These are phyloP conservation scores for Prenolepis imparis DNA, from an alignment of 2,888 invertebrate species.

Conservation along the genomic window DNA sequence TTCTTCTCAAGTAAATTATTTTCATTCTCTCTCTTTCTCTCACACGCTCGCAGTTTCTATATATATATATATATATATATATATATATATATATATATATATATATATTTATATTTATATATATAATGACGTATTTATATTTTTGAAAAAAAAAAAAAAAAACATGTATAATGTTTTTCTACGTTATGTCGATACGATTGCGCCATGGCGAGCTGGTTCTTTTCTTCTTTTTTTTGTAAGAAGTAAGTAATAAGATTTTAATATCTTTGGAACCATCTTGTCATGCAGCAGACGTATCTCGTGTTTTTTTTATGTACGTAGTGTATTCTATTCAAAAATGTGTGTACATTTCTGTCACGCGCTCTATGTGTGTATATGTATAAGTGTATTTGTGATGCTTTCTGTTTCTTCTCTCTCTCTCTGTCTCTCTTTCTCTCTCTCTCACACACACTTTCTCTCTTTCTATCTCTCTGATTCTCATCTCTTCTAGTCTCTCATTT, in stretches of 20 bases:
- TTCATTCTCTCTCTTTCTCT: constrained; percentile 51
- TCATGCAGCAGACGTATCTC: constrained; percentile 74
- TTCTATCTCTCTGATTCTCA: neutral
- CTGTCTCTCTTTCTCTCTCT: constrained; percentile 6
- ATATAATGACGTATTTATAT: constrained; percentile 82
- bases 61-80: constrained; percentile 72
- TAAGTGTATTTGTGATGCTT: constrained; percentile 75
- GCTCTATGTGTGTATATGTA: constrained; percentile 4
- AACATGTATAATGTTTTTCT: constrained; percentile 80
- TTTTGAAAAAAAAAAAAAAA: constrained; percentile 79
- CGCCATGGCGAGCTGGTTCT: constrained; percentile 77
- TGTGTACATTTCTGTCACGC: constrained; percentile 72
- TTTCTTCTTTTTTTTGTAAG: constrained; percentile 24
- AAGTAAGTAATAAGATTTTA: constrained; percentile 47
- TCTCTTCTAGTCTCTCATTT: neutral
- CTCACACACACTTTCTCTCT: neutral
- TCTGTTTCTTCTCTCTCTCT: constrained; percentile 58
- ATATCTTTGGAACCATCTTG: constrained; percentile 71
- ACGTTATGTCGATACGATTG: constrained; percentile 78
- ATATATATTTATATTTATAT: constrained; percentile 63
- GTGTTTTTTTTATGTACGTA: constrained; percentile 75
- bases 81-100: constrained; percentile 61
- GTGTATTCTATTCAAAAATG: constrained; percentile 79
- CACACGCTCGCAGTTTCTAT: constrained; percentile 63
- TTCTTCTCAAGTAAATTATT: constrained; percentile 46